phyloP scores from a whole-genome alignment of 1,140 invertebrate genomes.

The Dendroctonus ponderosae region DNA sequence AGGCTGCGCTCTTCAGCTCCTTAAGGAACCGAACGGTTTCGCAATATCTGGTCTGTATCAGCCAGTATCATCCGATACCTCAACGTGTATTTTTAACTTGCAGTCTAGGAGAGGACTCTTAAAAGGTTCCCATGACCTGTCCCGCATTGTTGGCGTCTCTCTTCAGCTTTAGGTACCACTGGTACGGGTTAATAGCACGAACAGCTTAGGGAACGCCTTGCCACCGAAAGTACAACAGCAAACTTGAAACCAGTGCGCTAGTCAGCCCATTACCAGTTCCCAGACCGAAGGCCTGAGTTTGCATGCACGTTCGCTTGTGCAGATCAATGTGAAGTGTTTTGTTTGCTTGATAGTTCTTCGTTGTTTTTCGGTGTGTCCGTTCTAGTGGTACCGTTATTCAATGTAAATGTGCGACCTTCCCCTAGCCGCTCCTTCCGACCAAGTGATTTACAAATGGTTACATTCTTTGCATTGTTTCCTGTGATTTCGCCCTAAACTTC shows the following conservation, averaged over 20 bases:
- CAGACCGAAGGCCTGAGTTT: conserved; percentile 9
- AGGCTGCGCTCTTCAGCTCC: too few relatives aligned
- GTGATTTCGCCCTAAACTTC: not conserved
- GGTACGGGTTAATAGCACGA: too few relatives aligned
- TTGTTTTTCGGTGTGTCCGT: conserved; percentile 2
- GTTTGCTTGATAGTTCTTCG: conserved; percentile 9
- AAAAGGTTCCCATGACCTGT: conserved; percentile 1
- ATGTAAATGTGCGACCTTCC: conserved; percentile 12
- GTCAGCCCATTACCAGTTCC: conserved; percentile 4
- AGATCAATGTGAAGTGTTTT: not conserved
- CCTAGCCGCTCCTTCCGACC: not conserved
- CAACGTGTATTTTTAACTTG: too few relatives aligned
- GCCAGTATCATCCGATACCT: too few relatives aligned
- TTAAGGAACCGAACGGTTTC: too few relatives aligned
- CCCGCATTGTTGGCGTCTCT: not conserved
- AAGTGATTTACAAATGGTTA: conserved; percentile 4
- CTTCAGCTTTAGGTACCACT: not conserved
- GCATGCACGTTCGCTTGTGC: too few relatives aligned
- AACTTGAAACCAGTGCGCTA: not conserved
- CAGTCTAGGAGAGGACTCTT: too few relatives aligned
- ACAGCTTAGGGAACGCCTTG: not conserved
- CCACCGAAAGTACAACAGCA: conserved; percentile 5
- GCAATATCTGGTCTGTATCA: too few relatives aligned
- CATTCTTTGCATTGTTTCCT: too few relatives aligned
- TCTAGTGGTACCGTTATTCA: conserved; percentile 15